Evolutionary conservation across 1,140 invertebrate species (phyloP).

Genomic region (Macrobrachium nipponense): DNA sequence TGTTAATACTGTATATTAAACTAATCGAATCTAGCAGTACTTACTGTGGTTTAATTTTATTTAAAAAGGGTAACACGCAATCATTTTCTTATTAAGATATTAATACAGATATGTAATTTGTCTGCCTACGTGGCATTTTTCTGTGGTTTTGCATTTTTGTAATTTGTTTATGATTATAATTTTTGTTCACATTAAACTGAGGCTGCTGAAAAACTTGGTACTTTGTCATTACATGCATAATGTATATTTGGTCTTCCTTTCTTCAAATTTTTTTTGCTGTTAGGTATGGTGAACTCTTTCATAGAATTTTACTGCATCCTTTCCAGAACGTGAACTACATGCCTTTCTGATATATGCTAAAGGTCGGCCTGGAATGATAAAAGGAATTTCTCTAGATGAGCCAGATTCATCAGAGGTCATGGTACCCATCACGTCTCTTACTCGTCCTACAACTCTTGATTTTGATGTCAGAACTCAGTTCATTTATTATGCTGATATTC

Average conservation of each 20-base stretch:
- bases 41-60: no score
- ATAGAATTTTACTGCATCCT: neutral
- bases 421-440: constrained; percentile 77
- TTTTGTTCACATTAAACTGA: no score
- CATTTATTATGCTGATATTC: constrained; percentile 79
- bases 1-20: no score
- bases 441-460: constrained; percentile 76
- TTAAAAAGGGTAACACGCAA: no score
- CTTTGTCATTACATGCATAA: no score
- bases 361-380: constrained; percentile 75
- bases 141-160: no score
- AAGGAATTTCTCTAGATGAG: constrained; percentile 72
- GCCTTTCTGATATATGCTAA: constrained; percentile 76
- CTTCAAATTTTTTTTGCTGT: neutral
- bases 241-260: neutral
- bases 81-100: no score
- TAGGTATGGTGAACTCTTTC: neutral
- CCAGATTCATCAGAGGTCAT: constrained; percentile 73
- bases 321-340: constrained; percentile 47
- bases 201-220: no score
- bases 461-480: constrained; percentile 75
- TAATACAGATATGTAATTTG: no score
- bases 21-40: no score
- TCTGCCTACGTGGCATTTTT: no score
- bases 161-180: no score